A percentile compares a stretch with the other conserved stretches of the same genome.
Conservation (phyloP, 2,113 vertebrate species). For the Eleginops maclovinus region DNA sequence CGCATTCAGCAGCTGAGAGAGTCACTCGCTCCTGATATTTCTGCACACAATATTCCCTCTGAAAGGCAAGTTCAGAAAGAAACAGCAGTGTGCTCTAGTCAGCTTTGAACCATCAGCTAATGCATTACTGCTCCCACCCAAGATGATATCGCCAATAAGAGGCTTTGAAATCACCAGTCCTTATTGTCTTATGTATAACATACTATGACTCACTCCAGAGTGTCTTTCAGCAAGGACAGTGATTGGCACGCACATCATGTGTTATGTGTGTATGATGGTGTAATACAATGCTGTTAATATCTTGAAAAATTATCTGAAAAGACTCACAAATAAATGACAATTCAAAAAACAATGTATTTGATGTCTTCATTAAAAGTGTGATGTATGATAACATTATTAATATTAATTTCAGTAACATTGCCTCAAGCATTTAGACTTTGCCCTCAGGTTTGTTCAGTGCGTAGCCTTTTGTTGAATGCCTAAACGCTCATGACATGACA, state of each 20-base stretch:
- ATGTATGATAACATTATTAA: neutral
- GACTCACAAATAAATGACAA: no score
- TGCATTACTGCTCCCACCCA: constrained; percentile 36
- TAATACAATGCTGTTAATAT: constrained; percentile 1
- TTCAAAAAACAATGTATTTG: neutral
- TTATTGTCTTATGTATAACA: constrained; percentile 48
- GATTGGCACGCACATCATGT: constrained; percentile 24
- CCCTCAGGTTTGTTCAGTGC: neutral
- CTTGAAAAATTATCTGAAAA: neutral
- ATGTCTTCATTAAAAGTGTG: neutral
- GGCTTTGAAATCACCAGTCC: constrained; percentile 37
- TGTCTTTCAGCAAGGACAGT: constrained; percentile 19
- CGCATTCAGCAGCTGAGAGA: constrained; percentile 55
- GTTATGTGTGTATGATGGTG: neutral
- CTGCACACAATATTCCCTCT: constrained; percentile 65
- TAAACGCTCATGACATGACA: constrained; percentile 33
- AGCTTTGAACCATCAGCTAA: constrained; percentile 71
- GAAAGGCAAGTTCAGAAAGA: constrained; percentile 77
- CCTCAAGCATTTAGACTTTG: constrained; percentile 3
- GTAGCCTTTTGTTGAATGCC: constrained; percentile 20
- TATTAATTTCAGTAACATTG: neutral
- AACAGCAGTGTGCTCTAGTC: constrained; percentile 53
- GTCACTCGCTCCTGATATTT: constrained; percentile 61
- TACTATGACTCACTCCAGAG: constrained; percentile 40
- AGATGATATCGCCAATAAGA: constrained; percentile 44